phyloP scores from a whole-genome alignment of 1,140 invertebrate species.

The Sitodiplosis mosellana region DNA sequence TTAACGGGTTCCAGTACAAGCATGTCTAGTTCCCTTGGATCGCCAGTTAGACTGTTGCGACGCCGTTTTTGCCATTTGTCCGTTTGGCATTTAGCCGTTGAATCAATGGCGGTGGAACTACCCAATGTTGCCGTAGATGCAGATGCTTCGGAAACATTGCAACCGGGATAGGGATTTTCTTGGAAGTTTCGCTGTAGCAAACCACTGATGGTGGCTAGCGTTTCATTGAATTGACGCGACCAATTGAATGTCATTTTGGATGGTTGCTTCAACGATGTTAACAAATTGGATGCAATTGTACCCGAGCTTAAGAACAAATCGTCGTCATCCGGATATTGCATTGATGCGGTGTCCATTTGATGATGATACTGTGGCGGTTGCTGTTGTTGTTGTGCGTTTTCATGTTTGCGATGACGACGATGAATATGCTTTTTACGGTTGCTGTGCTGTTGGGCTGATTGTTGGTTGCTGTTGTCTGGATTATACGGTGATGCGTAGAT shows the following conservation, averaged over 20 bases:
- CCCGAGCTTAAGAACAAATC: background rate
- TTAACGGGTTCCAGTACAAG: constrained; percentile 22
- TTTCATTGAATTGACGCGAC: constrained; percentile 13
- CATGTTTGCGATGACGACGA: background rate
- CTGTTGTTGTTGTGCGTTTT: background rate
- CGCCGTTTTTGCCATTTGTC: constrained; percentile 7
- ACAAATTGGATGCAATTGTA: constrained; percentile 10
- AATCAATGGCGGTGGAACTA: background rate
- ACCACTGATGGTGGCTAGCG: constrained; percentile 18
- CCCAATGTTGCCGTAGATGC: background rate
- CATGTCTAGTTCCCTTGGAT: constrained; percentile 23
- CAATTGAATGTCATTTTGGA: constrained; percentile 16
- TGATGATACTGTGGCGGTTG: too few species aligned
- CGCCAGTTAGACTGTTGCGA: constrained; percentile 22
- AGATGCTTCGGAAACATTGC: background rate
- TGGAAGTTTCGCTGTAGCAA: constrained; percentile 5
- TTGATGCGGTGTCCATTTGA: too few species aligned
- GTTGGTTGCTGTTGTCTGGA: background rate
- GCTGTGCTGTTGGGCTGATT: background rate
- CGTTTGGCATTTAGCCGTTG: background rate
- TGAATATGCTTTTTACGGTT: background rate
- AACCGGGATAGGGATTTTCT: background rate
- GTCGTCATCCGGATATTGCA: background rate
- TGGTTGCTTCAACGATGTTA: constrained; percentile 20
- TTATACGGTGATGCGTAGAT: background rate